Evolutionary conservation across 2,797 vertebrate genomes (phyloP), one percentile per base, ranked within the genome.

Genomic region (Pangasius mekongensis): DNA sequence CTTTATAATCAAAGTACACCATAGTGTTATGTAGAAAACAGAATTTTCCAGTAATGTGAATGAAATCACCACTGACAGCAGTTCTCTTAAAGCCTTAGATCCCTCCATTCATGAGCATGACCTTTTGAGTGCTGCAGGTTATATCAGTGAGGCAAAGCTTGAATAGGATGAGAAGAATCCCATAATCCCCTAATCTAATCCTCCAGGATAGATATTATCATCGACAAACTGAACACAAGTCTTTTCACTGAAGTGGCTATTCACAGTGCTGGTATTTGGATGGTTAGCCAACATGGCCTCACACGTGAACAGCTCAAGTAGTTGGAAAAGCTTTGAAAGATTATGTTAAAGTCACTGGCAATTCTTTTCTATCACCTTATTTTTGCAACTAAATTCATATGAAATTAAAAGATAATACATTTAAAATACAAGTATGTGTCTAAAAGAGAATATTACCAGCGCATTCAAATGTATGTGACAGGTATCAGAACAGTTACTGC

Each of bases 101-200:
- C 60, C 13, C 16, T 18, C 81, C 39, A 66, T 49, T 83, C 60
- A 49, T 49, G 81, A 11, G 11, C 24, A 83, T 83, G 60, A 83
- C 81, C 81, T 83, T 83, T 83, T 20, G 81, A 49, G 39, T 9
- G 7, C 81, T 83, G 60, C 22, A 30, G 81, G 81, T 83, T 30
- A 64, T 83, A 83, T 11, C 81, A 49, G 58, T 30, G 14, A 83
- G 49, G 81, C 60, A 49, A 66, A 64, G 81, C 43, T 66, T 5
- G 60, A 66, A 49, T 64, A 83, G 39, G 60, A 83, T 49, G 33
- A 64, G 81, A 30, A 66, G 60, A 83, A 66, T 83, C 81, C 60
- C 3, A 1, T 83, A 83, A 83, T 83, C 60, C 39, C 9, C 27
- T 66, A 66, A 49, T 83, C 39, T 83, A 83, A 66, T 83, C 81